Conservation (phyloP, 2,113 vertebrate genomes). For the Apistogramma diplotaenia region DNA sequence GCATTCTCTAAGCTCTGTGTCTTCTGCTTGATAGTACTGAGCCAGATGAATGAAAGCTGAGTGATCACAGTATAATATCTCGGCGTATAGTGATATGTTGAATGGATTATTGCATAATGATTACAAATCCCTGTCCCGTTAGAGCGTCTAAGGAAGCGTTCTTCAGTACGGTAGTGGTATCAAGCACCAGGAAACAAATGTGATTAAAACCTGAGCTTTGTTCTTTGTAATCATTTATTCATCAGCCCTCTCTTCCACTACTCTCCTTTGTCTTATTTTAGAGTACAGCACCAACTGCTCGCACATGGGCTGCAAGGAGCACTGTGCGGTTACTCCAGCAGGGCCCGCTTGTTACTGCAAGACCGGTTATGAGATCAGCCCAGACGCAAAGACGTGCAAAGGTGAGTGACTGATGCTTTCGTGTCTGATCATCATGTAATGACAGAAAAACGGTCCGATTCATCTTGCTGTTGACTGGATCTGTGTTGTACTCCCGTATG, state of each 20-base stretch:
- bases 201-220: not conserved
- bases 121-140: not conserved
- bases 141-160: not conserved
- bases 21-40: not conserved
- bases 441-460: not conserved
- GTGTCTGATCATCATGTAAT: not conserved
- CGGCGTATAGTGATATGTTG: not conserved
- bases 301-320: slow-evolving; percentile 81
- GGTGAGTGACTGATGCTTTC: slow-evolving; percentile 71
- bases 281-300: slow-evolving; percentile 86
- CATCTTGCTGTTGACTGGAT: not conserved
- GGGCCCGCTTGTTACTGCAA: slow-evolving; percentile 91
- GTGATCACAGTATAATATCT: slow-evolving; percentile 4
- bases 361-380: slow-evolving; percentile 85
- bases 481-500: not conserved
- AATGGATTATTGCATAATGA: slow-evolving; percentile 20
- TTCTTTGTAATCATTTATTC: not conserved
- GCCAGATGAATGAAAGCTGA: slow-evolving; percentile 1
- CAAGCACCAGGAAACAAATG: not conserved
- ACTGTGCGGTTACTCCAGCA: slow-evolving; percentile 81
- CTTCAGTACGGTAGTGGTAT: not conserved
- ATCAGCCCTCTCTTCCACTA: not conserved
- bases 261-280: slow-evolving; percentile 42
- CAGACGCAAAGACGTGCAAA: slow-evolving; percentile 88
- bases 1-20: not conserved